Evolutionary conservation across 1,140 invertebrate genomes (phyloP), one percentile per base, ranked within the genome.

Genomic region (Phenacoccus solenopsis): DNA sequence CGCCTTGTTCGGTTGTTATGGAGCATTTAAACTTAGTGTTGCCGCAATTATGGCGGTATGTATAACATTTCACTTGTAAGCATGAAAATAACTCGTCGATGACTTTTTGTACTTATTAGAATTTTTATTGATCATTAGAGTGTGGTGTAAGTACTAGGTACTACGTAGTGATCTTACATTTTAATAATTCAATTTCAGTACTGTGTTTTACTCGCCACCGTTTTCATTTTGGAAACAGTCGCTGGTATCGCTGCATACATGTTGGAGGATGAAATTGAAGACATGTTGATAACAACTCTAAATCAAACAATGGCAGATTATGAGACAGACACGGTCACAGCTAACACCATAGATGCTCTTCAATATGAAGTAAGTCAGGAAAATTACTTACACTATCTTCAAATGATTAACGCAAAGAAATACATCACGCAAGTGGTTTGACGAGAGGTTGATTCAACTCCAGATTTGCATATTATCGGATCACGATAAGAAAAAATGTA

Each of bases 1-100:
- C 70, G 86, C 89, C 10, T 91, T 90, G 82, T 88, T 92, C 76
- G 90, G 90, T 74, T 93, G 90, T 78, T 92, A 89, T 76, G 90
- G 90, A 24, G 89, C 90, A 10, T 85, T 90, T 69, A 84, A 87
- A 69, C 89, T 92, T 77, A 91, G 86, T 75, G 84, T 88, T 74
- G 91, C 89, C 79, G 91, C 92, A 88, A 82, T 88, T 28, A 82
- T 89, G 75, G 89, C 88, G 74, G 89, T 90, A 78, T 84, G 87
- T 74, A 27, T 12, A 61, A 68, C n/a, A 61, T 64, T 69, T 69
- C 13, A 12, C 27, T 25, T 13, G 27, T 70, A 56, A 16, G 21
- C 25, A 27, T 38, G 9, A 21, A 72, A n/a, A 25, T 24, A 70
- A 49, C 5, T 49, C 20, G 20, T 49, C 20, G 12, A 49, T 16